Percentiles rank a stretch among this genome's conserved stretches.
Conservation (phyloP, 1,140 invertebrate species). For the Telenomus remus region DNA sequence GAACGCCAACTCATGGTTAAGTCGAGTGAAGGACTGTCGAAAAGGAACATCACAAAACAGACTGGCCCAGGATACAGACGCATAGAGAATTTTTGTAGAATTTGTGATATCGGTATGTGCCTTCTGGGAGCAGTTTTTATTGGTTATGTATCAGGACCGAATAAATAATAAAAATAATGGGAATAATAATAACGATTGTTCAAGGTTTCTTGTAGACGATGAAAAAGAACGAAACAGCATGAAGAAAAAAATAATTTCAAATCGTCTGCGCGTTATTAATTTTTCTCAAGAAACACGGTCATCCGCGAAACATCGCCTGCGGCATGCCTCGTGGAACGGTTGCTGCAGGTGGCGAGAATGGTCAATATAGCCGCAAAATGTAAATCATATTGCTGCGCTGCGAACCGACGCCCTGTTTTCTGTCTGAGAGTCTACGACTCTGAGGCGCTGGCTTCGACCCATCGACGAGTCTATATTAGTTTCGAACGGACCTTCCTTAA, state of each 20-base stretch:
- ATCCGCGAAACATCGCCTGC: slow-evolving; percentile 62
- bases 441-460: slow-evolving; percentile 50
- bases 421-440: slow-evolving; percentile 60
- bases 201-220: too few relatives aligned
- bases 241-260: slow-evolving; percentile 52
- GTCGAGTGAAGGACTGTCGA: too few relatives aligned
- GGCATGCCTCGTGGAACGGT: slow-evolving; percentile 58
- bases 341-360: slow-evolving; percentile 75
- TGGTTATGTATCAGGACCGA: too few relatives aligned
- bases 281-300: slow-evolving; percentile 68
- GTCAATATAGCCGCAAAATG: slow-evolving; percentile 76
- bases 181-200: too few relatives aligned
- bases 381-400: slow-evolving; percentile 74
- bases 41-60: too few relatives aligned
- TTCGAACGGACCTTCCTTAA: slow-evolving; percentile 64
- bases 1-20: too few relatives aligned
- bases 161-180: too few relatives aligned
- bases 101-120: too few relatives aligned
- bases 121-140: neutral
- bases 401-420: slow-evolving; percentile 52
- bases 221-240: neutral
- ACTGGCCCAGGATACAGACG: too few relatives aligned
- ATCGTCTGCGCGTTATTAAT: slow-evolving; percentile 66
- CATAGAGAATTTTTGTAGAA: too few relatives aligned
- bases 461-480: slow-evolving; percentile 65